Conservation (phyloP, 1,140 invertebrate genomes). For the Macrobrachium nipponense region DNA sequence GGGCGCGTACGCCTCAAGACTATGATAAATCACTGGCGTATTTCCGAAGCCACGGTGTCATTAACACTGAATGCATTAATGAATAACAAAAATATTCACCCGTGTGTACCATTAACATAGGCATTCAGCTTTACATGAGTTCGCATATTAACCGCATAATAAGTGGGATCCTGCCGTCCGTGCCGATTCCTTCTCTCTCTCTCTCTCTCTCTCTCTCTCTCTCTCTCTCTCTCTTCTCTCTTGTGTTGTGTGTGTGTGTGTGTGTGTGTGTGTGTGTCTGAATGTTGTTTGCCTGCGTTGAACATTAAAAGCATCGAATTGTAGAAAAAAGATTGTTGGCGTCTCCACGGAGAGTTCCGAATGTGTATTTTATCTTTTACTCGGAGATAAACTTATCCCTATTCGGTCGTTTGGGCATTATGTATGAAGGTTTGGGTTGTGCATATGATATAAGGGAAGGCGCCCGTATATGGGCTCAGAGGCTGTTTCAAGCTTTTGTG, state of each 20-base stretch:
- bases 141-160: not conserved
- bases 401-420: no score
- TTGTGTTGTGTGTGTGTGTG: not conserved
- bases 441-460: conserved; percentile 1
- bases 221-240: not conserved
- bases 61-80: conserved; percentile 18
- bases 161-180: conserved; percentile 6
- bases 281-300: not conserved
- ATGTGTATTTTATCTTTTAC: no score
- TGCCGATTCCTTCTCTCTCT: not conserved
- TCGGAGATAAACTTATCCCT: no score
- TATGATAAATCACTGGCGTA: conserved; percentile 1
- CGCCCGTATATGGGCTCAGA: conserved; percentile 18
- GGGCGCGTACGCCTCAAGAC: not conserved
- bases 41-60: not conserved
- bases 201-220: conserved; percentile 6
- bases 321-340: no score
- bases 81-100: conserved; percentile 2
- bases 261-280: conserved; percentile 1
- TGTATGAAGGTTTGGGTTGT: no score
- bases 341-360: no score
- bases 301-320: no score
- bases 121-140: not conserved
- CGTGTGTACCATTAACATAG: conserved; percentile 2
- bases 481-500: no score